Evolutionary conservation across 2,797 vertebrate species (phyloP), one percentile per base, ranked within the genome.

Genomic region (Mormyrops attenuatus): DNA sequence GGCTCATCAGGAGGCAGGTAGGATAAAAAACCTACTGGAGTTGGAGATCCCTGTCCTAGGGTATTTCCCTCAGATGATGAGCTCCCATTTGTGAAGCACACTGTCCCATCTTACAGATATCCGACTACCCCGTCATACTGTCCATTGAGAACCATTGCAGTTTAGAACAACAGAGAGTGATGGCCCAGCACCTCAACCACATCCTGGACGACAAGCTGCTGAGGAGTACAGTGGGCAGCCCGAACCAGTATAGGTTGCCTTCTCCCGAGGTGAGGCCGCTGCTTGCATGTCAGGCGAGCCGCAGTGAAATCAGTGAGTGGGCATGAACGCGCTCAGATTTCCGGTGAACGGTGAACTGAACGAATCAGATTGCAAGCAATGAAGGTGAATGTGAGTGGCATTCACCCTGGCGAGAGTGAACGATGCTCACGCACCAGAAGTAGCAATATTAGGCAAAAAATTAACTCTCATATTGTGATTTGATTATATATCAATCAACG

Each of bases 91-190:
- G 91, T 94, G 90, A 93, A 93, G 89, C 87, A 92, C 91, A 57
- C 8, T 30, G 22, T 34, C 20, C 60, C 87, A 66, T 13, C 85
- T 63, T 38, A 9, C 91, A 99, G 98, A 93, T 91, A 0, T 98
- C 98, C 0, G 96, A 98, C 85, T 98, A 97, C 91, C 98, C 98
- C 0, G 95, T 99, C 89, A 98, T 99, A 92, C 92, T 99, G 92
- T 99, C 98, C 11, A 94, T 99, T 88, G 98, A 99, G 94, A 99
- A 98, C 92, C 98, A 99, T 93, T 99, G 98, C 85, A 94, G 96
- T 26, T 90, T 97, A 90, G 97, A 98, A 90, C 98, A 99, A 92
- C 98, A 99, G 94, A 94, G 94, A 0, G 93, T 96, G 87, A 96
- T 99, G 95, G 97, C 96, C 6, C 95, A 93, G 11, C 96, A 97